Evolutionary conservation across 2,113 vertebrate species (phyloP), one percentile per base, ranked within the genome.

Genomic region (Murina feae): DNA sequence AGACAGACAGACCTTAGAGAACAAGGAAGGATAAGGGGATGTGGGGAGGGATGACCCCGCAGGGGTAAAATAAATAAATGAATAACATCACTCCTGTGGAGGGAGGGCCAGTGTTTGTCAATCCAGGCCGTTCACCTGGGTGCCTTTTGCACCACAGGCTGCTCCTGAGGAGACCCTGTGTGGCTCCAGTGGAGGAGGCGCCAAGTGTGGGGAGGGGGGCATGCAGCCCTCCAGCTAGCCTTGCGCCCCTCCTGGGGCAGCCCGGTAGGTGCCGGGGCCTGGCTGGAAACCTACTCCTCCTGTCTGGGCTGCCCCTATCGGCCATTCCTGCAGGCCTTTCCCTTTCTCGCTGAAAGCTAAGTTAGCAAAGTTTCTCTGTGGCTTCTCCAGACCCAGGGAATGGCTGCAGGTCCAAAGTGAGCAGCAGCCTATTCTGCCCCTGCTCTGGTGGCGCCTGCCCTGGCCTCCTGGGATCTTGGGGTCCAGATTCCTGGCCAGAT

Each of bases 281-380:
- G 60, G 71, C 65, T 49, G 0, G 9, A 28, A 14, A n/a, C 75
- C 71, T 49, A 49, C 23, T 35, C 21, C 1, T 47, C 28, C 16
- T 2, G 0, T 17, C 32, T 28, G 9, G 0, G 39, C 63, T 25
- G 44, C 49, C 4, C 23, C 58, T 4, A 25, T 42, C 2, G 6
- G 72, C 86, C 78, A 32, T 53, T 55, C 21, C 0, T 25, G 23
- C 2, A 0, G 2, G 68, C 53, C 47, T 89, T 79, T 91, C 37
- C 55, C 18, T 60, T 28, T 25, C 39, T 32, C 6, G 63, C 55
- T 0, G 10, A 63, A 7, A 68, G 47, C 37, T 65, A 90, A 97
- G 93, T 97, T 94, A 81, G n/a, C 76, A 81, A 96, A 96, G 95
- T 97, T 97, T 86, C 30, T 81, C 72, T 1, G 37, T 66, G 2